phyloP scores from a whole-genome alignment of 2,113 vertebrate genomes.

The Suncus etruscus region DNA sequence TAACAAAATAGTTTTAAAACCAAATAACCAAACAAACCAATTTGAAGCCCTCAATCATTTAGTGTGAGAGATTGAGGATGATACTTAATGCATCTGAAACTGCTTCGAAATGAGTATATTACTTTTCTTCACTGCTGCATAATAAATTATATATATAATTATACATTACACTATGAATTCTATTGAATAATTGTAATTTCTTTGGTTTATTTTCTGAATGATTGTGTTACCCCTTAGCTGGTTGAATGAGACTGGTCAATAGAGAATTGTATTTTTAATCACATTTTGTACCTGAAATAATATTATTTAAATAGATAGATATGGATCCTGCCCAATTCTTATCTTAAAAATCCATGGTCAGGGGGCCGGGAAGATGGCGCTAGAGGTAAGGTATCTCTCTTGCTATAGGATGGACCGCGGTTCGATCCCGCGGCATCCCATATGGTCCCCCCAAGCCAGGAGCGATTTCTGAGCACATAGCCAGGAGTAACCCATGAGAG shows the following conservation, averaged over 20 bases:
- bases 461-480: too few relatives aligned
- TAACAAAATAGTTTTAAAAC: conserved; percentile 60
- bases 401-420: too few relatives aligned
- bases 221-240: conserved; percentile 19
- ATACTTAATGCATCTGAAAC: conserved; percentile 38
- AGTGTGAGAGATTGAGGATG: conserved; percentile 37
- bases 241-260: conserved; percentile 48
- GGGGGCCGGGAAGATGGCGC: too few relatives aligned
- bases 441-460: too few relatives aligned
- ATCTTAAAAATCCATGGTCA: not conserved
- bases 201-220: conserved; percentile 46
- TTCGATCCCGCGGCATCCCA: too few relatives aligned
- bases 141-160: conserved; percentile 49
- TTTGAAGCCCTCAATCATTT: conserved; percentile 52
- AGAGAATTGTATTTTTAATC: conserved; percentile 14
- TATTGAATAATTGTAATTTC: conserved; percentile 46
- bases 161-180: conserved; percentile 50
- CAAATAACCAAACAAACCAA: conserved; percentile 18
- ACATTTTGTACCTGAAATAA: conserved; percentile 30
- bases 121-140: conserved; percentile 63
- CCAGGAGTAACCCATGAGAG: too few relatives aligned
- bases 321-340: not conserved
- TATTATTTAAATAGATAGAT: not conserved
- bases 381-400: too few relatives aligned
- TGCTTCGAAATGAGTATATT: conserved; percentile 48